These are phyloP conservation scores for Lepidocyrtinus sp. DNA, from an alignment of 2,888 invertebrate species.

Conservation along the genomic window DNA sequence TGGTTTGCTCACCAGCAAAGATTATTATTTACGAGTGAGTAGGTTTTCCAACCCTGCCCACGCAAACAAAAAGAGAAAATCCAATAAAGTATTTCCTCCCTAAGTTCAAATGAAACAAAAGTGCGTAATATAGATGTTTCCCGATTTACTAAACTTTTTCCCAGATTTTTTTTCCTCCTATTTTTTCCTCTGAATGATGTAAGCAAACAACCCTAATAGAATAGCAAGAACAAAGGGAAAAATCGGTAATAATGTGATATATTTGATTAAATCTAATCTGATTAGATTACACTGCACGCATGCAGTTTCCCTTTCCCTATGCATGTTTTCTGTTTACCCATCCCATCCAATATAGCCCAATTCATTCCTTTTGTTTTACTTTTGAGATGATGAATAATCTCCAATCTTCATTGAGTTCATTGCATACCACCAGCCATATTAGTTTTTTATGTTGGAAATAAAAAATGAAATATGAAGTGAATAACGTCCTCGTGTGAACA, in stretches of 20 bases:
- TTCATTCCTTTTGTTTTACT: slow-evolving; percentile 14
- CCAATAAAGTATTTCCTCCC: not conserved
- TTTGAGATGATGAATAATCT: not conserved
- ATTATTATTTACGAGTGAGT: not conserved
- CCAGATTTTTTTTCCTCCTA: not conserved
- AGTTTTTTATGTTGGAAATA: slow-evolving; percentile 15
- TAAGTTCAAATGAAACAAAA: not conserved
- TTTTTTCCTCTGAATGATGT: too few species aligned
- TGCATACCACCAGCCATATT: not conserved
- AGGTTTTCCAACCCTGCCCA: not conserved
- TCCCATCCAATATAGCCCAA: not conserved
- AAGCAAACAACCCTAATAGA: too few species aligned
- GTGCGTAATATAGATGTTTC: not conserved
- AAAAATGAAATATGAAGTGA: slow-evolving; percentile 16
- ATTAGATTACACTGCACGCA: not conserved
- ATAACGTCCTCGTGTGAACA: slow-evolving; percentile 36
- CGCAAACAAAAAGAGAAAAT: not conserved
- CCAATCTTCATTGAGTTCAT: too few species aligned
- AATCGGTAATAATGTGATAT: not conserved
- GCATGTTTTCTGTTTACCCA: not conserved
- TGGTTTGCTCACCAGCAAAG: not conserved
- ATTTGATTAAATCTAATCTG: not conserved
- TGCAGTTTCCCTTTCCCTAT: too few species aligned
- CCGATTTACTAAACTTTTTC: not conserved
- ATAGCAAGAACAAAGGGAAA: too few species aligned